phyloP scores from a whole-genome alignment of 2,888 invertebrate genomes.

The Agriopis marginaria region DNA sequence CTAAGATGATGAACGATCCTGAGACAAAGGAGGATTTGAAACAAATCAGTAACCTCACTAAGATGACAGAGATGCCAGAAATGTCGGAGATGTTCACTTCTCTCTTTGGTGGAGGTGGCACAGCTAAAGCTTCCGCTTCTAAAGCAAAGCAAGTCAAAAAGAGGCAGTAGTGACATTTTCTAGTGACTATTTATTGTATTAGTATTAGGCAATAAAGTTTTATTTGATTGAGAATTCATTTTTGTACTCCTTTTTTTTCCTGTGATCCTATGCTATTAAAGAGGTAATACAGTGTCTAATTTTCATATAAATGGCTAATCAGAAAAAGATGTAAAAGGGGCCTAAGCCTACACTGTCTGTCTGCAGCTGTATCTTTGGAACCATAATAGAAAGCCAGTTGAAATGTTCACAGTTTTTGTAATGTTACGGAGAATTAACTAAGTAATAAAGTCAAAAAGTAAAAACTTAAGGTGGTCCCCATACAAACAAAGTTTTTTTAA shows the following conservation, averaged over 20 bases:
- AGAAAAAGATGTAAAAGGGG: no score
- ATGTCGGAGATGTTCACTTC: conserved; percentile 97
- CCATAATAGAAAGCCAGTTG: no score
- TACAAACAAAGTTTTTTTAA: no score
- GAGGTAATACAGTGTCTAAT: no score
- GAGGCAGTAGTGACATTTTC: conserved; percentile 65
- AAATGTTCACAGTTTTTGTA: no score
- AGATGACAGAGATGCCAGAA: conserved; percentile 96
- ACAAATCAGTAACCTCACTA: conserved; percentile 93
- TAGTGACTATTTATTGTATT: conserved; percentile 57
- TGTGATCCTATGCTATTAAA: background rate
- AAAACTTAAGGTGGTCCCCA: no score
- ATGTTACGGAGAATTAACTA: no score
- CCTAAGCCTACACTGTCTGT: no score
- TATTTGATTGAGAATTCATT: conserved; percentile 13
- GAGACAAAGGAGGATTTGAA: conserved; percentile 98
- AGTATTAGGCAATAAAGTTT: conserved; percentile 52
- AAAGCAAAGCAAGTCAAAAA: conserved; percentile 82
- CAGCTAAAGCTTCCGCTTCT: conserved; percentile 75
- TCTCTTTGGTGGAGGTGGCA: conserved; percentile 91
- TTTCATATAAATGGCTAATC: no score
- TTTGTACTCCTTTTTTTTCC: conserved; percentile 8
- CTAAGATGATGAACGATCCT: conserved; percentile 99
- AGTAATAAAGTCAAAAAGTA: no score
- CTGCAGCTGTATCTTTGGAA: no score